These are phyloP conservation scores for Ateles fusciceps DNA, from an alignment of 2,797 vertebrate genomes.

Conservation along the genomic window DNA sequence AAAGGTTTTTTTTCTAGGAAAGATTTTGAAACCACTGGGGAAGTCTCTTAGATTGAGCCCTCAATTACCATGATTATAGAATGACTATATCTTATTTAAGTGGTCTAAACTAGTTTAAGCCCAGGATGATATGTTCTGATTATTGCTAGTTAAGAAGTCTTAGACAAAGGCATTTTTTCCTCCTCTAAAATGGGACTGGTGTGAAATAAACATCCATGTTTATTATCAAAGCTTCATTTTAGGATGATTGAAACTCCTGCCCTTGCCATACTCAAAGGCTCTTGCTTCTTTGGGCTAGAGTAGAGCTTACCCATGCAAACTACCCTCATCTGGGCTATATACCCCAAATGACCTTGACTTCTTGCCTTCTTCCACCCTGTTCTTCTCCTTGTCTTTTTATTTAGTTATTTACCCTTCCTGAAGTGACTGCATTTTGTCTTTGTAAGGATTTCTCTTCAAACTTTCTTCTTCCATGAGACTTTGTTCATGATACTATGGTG, in stretches of 20 bases:
- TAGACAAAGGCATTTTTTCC: not conserved
- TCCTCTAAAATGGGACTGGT: not conserved
- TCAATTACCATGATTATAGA: not conserved
- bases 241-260: not conserved
- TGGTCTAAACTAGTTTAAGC: not conserved
- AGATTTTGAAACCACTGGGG: not conserved
- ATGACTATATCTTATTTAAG: not conserved
- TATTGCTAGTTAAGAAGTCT: not conserved
- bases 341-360: not conserved
- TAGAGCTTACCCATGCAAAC: not conserved
- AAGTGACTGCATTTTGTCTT: not conserved
- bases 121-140: not conserved
- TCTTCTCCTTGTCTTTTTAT: not conserved
- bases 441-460: not conserved
- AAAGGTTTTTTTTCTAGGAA: not conserved
- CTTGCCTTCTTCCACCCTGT: not conserved
- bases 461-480: not conserved
- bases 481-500: not conserved
- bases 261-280: not conserved
- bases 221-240: not conserved
- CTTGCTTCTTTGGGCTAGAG: not conserved
- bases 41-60: not conserved
- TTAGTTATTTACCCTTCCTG: too few species aligned
- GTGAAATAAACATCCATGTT: not conserved
- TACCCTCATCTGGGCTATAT: not conserved